Evolutionary conservation across 2,797 vertebrate genomes (phyloP), one percentile per base, ranked within the genome.

Genomic region (Eutrigla gurnardus): DNA sequence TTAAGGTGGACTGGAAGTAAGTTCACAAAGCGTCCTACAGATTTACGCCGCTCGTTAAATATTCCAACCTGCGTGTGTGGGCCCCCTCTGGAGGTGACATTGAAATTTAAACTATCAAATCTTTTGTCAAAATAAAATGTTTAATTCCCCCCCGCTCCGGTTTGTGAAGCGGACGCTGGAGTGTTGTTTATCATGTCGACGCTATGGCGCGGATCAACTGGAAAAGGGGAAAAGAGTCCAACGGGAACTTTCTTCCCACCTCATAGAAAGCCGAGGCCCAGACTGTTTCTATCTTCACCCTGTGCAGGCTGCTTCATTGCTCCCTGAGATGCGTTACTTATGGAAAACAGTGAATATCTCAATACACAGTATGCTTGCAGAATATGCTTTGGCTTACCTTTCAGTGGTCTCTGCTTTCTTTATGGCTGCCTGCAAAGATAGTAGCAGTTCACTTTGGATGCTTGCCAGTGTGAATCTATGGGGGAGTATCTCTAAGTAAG

Each of bases 291-390:
- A 88, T 92, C 88, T 89, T 80, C 66, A 81, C 76, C 78, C 65
- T 86, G 82, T 85, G 89, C 81, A 42, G 78, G 86, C 81, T 85
- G 86, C 83, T 88, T 87, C 89, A 71, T 90, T 90, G 86, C 89
- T 91, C 86, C 78, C 86, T 80, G 75, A 90, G 87, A 92, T 88
- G 84, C 78, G 83, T 92, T 86, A 91, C 91, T 91, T 93, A 89
- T 92, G 91, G 87, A 91, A 91, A 92, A 90, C 90, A 89, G 90
- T 85, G 87, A 91, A 91, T 93, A 93, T 94, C 90, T 93, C 88
- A 89, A 86, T 90, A 82, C 87, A 85, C 92, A 90, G 90, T 87
- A 85, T 90, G 89, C 84, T 85, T 75, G 77, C 80, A 71, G 88
- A 93, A 88, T 89, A 84, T 88, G 88, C 84, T 92, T 87, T 93